Percentiles rank a stretch among this genome's conserved stretches.
Evolutionary conservation across 2,888 invertebrate species (phyloP).

Genomic region (Drosophila tripunctata): DNA sequence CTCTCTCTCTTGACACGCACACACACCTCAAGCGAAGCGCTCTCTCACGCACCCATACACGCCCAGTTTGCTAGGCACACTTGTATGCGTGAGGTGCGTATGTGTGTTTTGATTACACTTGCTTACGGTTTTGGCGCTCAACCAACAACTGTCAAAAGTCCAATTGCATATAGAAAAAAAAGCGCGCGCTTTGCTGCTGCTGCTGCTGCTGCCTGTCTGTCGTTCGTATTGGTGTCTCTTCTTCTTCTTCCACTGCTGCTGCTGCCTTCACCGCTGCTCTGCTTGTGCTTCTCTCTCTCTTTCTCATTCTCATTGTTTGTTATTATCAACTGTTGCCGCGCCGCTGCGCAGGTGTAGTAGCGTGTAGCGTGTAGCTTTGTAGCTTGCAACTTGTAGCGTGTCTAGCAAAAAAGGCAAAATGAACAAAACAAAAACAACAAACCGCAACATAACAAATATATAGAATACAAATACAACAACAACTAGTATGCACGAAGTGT

Average conservation of each 20-base stretch:
- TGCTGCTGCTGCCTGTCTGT: slow-evolving; percentile 17
- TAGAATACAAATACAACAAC: no score
- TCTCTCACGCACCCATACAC: slow-evolving; percentile 59
- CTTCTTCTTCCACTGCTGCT: slow-evolving; percentile 36
- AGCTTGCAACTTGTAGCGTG: no score
- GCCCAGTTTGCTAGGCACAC: slow-evolving; percentile 39
- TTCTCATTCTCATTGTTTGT: slow-evolving; percentile 49
- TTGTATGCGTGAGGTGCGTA: slow-evolving; percentile 67
- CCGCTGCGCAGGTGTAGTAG: slow-evolving; percentile 75
- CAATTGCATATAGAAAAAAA: slow-evolving; percentile 65
- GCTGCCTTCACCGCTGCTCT: slow-evolving; percentile 15
- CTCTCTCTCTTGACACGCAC: slow-evolving; percentile 51
- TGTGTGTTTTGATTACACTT: slow-evolving; percentile 81
- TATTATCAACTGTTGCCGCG: slow-evolving; percentile 60
- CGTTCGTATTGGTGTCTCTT: slow-evolving; percentile 49
- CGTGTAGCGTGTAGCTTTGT: slow-evolving; percentile 69
- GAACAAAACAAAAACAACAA: slow-evolving; percentile 54
- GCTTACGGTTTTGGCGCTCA: slow-evolving; percentile 77
- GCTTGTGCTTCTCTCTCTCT: slow-evolving; percentile 42
- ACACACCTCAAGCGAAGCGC: slow-evolving; percentile 42
- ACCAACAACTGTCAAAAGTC: slow-evolving; percentile 61
- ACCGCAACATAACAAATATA: slow-evolving; percentile 57
- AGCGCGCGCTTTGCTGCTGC: slow-evolving; percentile 68
- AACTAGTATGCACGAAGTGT: slow-evolving; percentile 52
- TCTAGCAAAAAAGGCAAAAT: slow-evolving; percentile 58